Evolutionary conservation across 1,140 invertebrate species (phyloP).

Genomic region (Melitaea cinxia): DNA sequence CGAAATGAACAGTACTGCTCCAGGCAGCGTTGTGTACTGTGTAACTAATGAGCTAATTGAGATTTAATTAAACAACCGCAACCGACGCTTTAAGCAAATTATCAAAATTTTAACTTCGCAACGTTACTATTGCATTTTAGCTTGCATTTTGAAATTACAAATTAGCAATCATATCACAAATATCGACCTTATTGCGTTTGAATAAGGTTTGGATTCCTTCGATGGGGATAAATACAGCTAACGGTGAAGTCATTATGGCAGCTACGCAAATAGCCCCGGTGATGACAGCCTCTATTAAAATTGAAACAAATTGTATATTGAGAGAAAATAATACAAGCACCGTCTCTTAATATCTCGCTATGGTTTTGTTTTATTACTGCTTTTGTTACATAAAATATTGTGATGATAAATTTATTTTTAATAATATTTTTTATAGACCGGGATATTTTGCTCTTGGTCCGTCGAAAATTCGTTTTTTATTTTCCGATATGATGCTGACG

Average conservation of each 20-base stretch:
- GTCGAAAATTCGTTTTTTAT: too few species aligned
- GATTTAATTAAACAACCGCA: slow-evolving; percentile 28
- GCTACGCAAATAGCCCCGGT: slow-evolving; percentile 53
- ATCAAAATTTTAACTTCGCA: slow-evolving; percentile 47
- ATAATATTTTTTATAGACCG: background rate
- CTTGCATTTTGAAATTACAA: slow-evolving; percentile 47
- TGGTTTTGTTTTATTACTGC: background rate
- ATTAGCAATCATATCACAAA: slow-evolving; percentile 25
- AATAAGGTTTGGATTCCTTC: slow-evolving; percentile 33
- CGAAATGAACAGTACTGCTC: background rate
- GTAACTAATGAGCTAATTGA: slow-evolving; percentile 3
- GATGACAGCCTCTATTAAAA: slow-evolving; percentile 62
- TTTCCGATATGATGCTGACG: too few species aligned
- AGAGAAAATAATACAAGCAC: slow-evolving; percentile 29
- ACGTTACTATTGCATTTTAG: slow-evolving; percentile 44
- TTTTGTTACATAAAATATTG: background rate
- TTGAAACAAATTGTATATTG: slow-evolving; percentile 53
- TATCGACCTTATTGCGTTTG: slow-evolving; percentile 11
- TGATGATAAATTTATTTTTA: background rate
- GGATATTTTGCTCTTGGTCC: too few species aligned
- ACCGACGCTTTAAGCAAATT: slow-evolving; percentile 31
- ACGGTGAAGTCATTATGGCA: slow-evolving; percentile 54
- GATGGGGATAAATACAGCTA: slow-evolving; percentile 38
- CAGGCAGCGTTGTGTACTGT: background rate
- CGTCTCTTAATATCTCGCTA: slow-evolving; percentile 1